These are phyloP conservation scores for Elaeidobius kamerunicus DNA, from an alignment of 2,888 invertebrate genomes.

Conservation along the genomic window DNA sequence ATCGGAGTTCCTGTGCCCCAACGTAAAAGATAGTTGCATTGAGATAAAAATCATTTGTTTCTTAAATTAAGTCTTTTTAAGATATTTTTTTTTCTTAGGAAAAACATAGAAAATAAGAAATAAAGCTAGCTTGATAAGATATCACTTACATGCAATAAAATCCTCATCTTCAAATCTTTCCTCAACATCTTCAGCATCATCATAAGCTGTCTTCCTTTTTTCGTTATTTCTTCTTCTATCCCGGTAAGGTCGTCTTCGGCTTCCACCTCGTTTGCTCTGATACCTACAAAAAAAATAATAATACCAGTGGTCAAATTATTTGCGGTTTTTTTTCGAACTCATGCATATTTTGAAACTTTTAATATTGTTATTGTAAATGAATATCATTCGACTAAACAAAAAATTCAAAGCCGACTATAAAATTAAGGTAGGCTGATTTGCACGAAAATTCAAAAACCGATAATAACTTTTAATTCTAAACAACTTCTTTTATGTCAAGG, in stretches of 20 bases:
- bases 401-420: too few species aligned
- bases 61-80: too few species aligned
- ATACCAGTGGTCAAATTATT: not conserved
- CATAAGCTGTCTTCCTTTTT: slow-evolving; percentile 36
- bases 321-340: not conserved
- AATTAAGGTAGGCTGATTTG: too few species aligned
- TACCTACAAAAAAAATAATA: slow-evolving; percentile 45
- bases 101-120: not conserved
- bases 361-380: too few species aligned
- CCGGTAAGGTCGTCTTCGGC: slow-evolving; percentile 41
- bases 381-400: too few species aligned
- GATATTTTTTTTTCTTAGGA: too few species aligned
- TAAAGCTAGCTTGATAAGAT: not conserved
- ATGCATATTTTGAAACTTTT: not conserved
- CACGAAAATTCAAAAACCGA: too few species aligned
- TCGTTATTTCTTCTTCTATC: slow-evolving; percentile 36
- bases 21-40: too few species aligned
- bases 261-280: slow-evolving; percentile 39
- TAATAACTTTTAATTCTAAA: too few species aligned
- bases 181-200: slow-evolving; percentile 37
- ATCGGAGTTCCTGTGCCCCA: too few species aligned
- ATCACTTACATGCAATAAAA: slow-evolving; percentile 31
- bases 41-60: too few species aligned
- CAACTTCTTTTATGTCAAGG: too few species aligned
- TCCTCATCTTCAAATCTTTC: slow-evolving; percentile 37